Percentiles rank a stretch among this genome's conserved stretches.
Conservation (phyloP, 1,140 invertebrate genomes). For the Idris sp. region DNA sequence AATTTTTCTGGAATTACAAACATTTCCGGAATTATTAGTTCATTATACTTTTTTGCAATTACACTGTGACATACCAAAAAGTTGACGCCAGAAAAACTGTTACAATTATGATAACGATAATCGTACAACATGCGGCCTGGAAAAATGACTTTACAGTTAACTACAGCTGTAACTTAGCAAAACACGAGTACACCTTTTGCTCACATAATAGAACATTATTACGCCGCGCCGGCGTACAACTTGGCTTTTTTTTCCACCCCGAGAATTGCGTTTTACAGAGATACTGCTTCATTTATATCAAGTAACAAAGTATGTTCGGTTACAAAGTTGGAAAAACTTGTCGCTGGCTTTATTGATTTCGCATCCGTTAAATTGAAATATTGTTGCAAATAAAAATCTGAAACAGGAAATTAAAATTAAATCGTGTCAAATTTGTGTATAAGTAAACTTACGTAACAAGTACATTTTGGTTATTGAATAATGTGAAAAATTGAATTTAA, state of each 20-base stretch:
- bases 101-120: constrained; percentile 33
- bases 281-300: constrained; percentile 40
- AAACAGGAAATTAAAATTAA: too few relatives aligned
- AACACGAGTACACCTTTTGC: constrained; percentile 18
- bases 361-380: constrained; percentile 6
- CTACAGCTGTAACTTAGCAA: constrained; percentile 17
- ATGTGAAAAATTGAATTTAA: too few relatives aligned
- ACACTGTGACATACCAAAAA: constrained; percentile 20
- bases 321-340: constrained; percentile 20
- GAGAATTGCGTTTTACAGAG: constrained; percentile 7
- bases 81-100: constrained; percentile 18
- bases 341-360: constrained; percentile 12
- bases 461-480: too few relatives aligned
- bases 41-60: constrained; percentile 23
- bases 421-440: too few relatives aligned
- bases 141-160: constrained; percentile 35
- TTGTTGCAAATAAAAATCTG: constrained; percentile 1
- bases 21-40: not conserved
- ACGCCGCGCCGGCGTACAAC: constrained; percentile 12
- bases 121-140: constrained; percentile 4
- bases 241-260: constrained; percentile 20
- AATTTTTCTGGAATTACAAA: constrained; percentile 1
- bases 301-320: constrained; percentile 28
- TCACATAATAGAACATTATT: constrained; percentile 40
- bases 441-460: too few relatives aligned